A percentile compares a stretch with the other conserved stretches of the same genome.
Evolutionary conservation across 92 coral and sea anemone genomes (phyloP).

Genomic region (Epizoanthus rinbou): DNA sequence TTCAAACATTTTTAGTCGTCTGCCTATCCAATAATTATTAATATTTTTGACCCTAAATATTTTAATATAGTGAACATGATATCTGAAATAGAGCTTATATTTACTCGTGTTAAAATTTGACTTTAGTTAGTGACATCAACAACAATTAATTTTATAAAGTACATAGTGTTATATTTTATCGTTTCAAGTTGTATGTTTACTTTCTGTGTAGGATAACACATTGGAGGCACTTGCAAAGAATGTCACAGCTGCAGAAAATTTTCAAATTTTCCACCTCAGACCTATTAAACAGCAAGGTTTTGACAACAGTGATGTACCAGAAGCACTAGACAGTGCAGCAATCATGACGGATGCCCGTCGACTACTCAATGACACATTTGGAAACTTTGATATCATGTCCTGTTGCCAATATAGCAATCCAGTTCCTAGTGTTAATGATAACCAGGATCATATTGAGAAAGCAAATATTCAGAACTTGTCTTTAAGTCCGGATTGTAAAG

Average conservation of each 20-base stretch:
- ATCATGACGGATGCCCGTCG: constrained; percentile 49
- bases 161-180: neutral
- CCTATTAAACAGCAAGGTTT: constrained; percentile 82
- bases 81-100: too few species aligned
- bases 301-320: constrained; percentile 66
- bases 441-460: neutral
- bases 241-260: constrained; percentile 69
- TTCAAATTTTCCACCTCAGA: constrained; percentile 80
- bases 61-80: too few species aligned
- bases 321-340: constrained; percentile 36
- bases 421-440: neutral
- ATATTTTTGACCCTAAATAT: too few species aligned
- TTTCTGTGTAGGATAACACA: constrained; percentile 44
- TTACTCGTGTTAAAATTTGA: too few species aligned
- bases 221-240: constrained; percentile 49
- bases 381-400: neutral
- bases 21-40: too few species aligned
- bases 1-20: too few species aligned
- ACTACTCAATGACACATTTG: constrained; percentile 23
- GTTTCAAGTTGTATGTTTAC: neutral
- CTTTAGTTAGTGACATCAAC: too few species aligned
- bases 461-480: neutral
- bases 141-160: neutral
- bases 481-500: too few species aligned
- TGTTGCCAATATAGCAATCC: neutral